Conservation (phyloP, 2,888 invertebrate species). For the Euproctis similis region DNA sequence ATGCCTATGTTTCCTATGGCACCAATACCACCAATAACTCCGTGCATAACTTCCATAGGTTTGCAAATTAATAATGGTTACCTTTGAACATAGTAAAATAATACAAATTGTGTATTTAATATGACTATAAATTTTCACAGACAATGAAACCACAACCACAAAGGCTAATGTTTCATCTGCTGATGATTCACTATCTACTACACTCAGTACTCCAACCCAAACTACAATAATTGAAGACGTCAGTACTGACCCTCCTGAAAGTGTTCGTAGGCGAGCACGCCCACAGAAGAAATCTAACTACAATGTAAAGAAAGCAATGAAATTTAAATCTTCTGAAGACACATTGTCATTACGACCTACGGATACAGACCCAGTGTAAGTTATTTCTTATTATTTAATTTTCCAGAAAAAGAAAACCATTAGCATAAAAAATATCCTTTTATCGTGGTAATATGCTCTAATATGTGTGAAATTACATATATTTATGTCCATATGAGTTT, state of each 20-base stretch:
- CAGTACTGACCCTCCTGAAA: too few species aligned
- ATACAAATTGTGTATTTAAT: background rate
- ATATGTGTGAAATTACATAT: too few species aligned
- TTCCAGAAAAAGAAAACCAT: too few species aligned
- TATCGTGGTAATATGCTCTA: too few species aligned
- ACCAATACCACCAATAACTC: constrained; percentile 53
- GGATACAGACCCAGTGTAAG: background rate
- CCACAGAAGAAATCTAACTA: too few species aligned
- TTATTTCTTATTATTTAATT: background rate
- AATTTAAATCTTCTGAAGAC: background rate
- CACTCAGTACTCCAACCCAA: too few species aligned
- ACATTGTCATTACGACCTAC: background rate
- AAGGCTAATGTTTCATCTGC: too few species aligned
- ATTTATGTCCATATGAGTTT: too few species aligned
- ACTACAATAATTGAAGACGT: too few species aligned
- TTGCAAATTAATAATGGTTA: constrained; percentile 7
- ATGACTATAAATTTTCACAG: background rate
- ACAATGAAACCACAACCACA: background rate
- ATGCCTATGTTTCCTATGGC: constrained; percentile 52
- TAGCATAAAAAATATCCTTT: too few species aligned
- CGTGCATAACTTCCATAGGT: constrained; percentile 32
- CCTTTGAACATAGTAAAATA: background rate
- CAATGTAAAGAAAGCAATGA: background rate
- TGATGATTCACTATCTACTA: too few species aligned
- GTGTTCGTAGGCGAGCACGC: too few species aligned